Percentiles rank a stretch among this genome's conserved stretches.
Conservation (phyloP, 2,113 vertebrate genomes). For the Zosterops pallidus region DNA sequence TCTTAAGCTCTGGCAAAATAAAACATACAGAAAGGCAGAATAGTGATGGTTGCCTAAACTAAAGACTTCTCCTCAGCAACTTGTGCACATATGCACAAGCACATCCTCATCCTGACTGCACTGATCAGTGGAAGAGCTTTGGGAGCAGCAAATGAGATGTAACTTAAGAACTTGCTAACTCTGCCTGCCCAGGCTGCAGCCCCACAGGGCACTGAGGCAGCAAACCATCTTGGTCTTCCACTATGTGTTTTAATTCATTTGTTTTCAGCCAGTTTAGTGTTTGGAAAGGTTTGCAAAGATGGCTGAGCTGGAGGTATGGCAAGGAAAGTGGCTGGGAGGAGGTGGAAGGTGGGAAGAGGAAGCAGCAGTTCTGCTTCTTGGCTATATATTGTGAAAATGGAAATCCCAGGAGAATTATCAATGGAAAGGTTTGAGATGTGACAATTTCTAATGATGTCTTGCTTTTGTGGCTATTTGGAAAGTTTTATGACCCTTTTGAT, state of each 20-base stretch:
- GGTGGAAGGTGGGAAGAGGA: not conserved
- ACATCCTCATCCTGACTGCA: rapidly evolving
- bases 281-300: not conserved
- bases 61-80: not conserved
- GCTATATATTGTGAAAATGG: not conserved
- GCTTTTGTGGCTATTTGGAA: not conserved
- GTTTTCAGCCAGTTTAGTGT: not conserved
- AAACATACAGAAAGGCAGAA: not conserved
- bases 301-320: not conserved
- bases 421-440: not conserved
- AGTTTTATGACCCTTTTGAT: not conserved
- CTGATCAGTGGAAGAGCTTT: not conserved
- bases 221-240: not conserved
- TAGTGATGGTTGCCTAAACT: not conserved
- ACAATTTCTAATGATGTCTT: not conserved
- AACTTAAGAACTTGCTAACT: not conserved
- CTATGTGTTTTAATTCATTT: not conserved
- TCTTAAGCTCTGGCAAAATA: not conserved
- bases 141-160: not conserved
- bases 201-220: not conserved
- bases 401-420: not conserved
- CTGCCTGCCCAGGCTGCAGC: not conserved
- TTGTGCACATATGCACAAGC: not conserved
- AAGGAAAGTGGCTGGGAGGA: not conserved
- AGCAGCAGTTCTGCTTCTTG: not conserved